Evolutionary conservation across 2,797 vertebrate genomes (phyloP).

Genomic region (Poecile montanus): DNA sequence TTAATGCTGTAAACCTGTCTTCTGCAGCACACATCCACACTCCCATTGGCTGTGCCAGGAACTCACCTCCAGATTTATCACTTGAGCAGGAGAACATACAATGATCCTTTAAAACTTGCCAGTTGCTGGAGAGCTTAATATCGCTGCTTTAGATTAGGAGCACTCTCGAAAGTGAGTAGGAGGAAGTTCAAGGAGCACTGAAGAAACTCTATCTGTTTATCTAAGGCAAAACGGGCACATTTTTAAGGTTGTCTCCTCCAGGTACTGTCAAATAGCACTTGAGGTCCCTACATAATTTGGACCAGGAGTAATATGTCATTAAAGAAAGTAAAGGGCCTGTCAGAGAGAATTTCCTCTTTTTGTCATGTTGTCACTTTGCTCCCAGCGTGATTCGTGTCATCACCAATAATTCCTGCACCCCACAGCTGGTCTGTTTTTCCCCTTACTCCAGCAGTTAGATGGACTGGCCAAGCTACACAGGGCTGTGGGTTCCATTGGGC

Average conservation of each 20-base stretch:
- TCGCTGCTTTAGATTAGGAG: neutral
- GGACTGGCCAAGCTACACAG: neutral
- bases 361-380: slow-evolving; percentile 10
- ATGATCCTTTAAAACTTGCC: slow-evolving; percentile 30
- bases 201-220: slow-evolving; percentile 38
- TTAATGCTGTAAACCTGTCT: slow-evolving; percentile 47
- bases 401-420: slow-evolving; percentile 4
- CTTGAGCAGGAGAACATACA: neutral
- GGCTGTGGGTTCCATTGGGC: neutral
- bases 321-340: slow-evolving; percentile 7
- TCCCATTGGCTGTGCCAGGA: neutral
- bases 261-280: neutral
- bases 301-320: neutral
- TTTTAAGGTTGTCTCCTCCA: neutral
- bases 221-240: neutral
- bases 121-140: neutral
- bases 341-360: slow-evolving; percentile 29
- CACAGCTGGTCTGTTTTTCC: neutral
- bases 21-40: neutral
- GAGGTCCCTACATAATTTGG: neutral
- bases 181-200: neutral
- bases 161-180: neutral
- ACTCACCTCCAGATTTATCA: slow-evolving; percentile 44
- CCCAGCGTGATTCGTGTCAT: neutral
- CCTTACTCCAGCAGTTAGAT: slow-evolving; percentile 12